Evolutionary conservation across 2,113 vertebrate species (phyloP), one percentile per base, ranked within the genome.

Genomic region (Zosterops japonicus): DNA sequence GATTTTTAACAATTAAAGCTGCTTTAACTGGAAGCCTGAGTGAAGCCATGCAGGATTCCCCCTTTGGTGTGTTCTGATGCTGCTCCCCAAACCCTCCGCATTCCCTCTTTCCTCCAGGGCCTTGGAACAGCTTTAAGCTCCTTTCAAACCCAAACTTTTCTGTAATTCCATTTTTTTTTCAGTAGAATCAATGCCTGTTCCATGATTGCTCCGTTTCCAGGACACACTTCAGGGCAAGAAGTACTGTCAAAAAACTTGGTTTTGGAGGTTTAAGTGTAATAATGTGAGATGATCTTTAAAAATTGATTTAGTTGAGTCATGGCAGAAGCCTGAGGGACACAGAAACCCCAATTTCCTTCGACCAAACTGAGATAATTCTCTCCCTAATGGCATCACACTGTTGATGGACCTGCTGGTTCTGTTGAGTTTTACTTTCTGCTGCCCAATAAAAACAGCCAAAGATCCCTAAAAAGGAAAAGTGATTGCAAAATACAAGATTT

Each of bases 151-250:
- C 52, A 44, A 36, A 28, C 6, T 18, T 10, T 18, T 2, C 52
- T 28, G 24, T 3, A n/a, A 25, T 18, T 29, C 8, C 11, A 16
- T 13, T 3, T 27, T 39, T n/a, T 18, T 41, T 35, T 12, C 25
- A 70, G 24, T 21, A 36, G 1, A 9, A 65, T 8, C 67, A 29
- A 12, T 1, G 46, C 42, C 47, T 49, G 17, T 0, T 24, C 64
- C 64, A 9, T 0, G 1, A 10, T 0, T 35, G 57, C 39, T 63
- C 23, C 2, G 0, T 19, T 35, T 20, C 67, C 81, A 67, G 28
- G 59, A 79, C 24, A 57, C n/a, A 16, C 24, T 35, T 4, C 14
- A 50, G 35, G 41, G 47, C 4, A 83, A 68, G 6, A 9, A 83
- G 21, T 27, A 15, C 17, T 1, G 2, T 5, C 41, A 39, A 29